Percentiles rank a stretch among this genome's conserved stretches.
These are phyloP conservation scores for Nycteola revayana DNA, from an alignment of 2,888 invertebrate genomes.

Conservation along the genomic window DNA sequence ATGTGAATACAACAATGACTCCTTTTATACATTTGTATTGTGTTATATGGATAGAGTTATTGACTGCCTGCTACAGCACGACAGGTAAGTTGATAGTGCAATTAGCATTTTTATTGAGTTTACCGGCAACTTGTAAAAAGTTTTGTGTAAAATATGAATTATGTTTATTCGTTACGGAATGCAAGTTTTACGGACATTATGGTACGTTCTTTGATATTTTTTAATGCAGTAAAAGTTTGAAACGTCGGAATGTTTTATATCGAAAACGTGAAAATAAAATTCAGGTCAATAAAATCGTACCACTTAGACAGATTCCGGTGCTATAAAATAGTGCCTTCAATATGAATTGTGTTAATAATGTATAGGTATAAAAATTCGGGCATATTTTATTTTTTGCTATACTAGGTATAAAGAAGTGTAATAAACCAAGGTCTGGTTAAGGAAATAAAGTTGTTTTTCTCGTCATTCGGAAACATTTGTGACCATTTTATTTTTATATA, in stretches of 20 bases:
- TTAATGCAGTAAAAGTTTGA: no score
- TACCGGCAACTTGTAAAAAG: conserved; percentile 52
- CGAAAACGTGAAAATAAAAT: no score
- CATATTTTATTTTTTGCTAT: no score
- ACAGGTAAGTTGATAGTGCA: conserved; percentile 70
- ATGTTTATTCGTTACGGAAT: conserved; percentile 28
- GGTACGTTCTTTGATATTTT: no score
- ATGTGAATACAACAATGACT: conserved; percentile 70
- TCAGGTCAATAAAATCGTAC: no score
- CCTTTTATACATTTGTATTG: conserved; percentile 78
- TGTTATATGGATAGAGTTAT: conserved; percentile 71
- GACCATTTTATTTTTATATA: conserved; percentile 19
- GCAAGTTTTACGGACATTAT: conserved; percentile 15
- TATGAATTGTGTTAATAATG: no score
- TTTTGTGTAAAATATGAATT: conserved; percentile 44
- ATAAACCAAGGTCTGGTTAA: conserved; percentile 3
- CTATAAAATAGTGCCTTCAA: no score
- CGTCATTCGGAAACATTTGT: conserved; percentile 2
- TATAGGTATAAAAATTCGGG: no score
- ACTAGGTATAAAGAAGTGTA: neutral
- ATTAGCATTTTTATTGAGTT: conserved; percentile 72
- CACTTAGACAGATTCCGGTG: no score
- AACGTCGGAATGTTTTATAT: no score
- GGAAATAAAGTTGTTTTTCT: conserved; percentile 4
- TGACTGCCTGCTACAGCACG: conserved; percentile 65